Evolutionary conservation across 2,888 invertebrate species (phyloP).

Genomic region (Drosophila maculinotata): DNA sequence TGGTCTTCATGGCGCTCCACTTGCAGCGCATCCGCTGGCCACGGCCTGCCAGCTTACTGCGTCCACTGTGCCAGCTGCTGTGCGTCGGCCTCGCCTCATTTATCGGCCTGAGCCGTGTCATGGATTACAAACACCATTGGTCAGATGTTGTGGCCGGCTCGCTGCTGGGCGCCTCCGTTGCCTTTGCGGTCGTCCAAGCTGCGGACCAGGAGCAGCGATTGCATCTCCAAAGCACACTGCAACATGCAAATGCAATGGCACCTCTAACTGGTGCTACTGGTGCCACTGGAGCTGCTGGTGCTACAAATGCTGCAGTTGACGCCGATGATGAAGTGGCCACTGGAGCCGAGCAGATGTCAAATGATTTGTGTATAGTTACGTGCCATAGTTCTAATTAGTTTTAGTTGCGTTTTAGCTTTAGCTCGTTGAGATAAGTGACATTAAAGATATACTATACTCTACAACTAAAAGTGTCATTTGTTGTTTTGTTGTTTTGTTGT

Average conservation of each 20-base stretch:
- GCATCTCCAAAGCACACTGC: slow-evolving; percentile 1
- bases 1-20: slow-evolving; percentile 66
- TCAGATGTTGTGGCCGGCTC: slow-evolving; percentile 96
- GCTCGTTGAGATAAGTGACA: slow-evolving; percentile 26
- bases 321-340: slow-evolving; percentile 9
- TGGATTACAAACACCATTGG: slow-evolving; percentile 99
- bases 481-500: not conserved
- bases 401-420: slow-evolving; percentile 20
- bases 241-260: slow-evolving; percentile 14
- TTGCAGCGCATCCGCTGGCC: slow-evolving; percentile 60
- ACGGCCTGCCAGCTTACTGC: slow-evolving; percentile 41
- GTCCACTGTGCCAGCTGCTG: slow-evolving; percentile 88
- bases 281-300: not conserved
- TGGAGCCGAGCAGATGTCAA: slow-evolving; percentile 51
- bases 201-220: slow-evolving; percentile 46
- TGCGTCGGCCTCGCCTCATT: slow-evolving; percentile 92
- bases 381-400: slow-evolving; percentile 65
- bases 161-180: slow-evolving; percentile 88
- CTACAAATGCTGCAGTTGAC: too few relatives aligned
- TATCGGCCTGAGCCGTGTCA: slow-evolving; percentile 94
- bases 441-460: slow-evolving; percentile 17
- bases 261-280: not conserved
- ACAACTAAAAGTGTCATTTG: slow-evolving; percentile 13
- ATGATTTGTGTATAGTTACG: slow-evolving; percentile 65
- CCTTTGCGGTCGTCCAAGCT: slow-evolving; percentile 86